Evolutionary conservation across 2,888 invertebrate species (phyloP).

Genomic region (Aphrophora alni): DNA sequence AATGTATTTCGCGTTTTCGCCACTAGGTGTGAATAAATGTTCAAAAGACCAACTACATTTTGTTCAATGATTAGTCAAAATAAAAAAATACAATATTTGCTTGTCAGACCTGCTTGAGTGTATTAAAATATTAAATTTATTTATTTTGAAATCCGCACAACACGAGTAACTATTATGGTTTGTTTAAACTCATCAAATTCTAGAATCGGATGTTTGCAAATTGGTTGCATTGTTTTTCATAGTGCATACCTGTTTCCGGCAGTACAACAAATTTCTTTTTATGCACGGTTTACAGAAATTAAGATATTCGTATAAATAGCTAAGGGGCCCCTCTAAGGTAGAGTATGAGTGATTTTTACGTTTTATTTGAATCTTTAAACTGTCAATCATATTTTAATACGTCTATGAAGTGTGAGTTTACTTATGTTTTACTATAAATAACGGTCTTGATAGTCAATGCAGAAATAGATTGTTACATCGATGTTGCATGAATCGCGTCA

Average conservation of each 20-base stretch:
- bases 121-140: neutral
- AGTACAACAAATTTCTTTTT: slow-evolving; percentile 55
- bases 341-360: slow-evolving; percentile 40
- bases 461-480: slow-evolving; percentile 49
- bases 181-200: neutral
- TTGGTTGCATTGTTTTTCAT: slow-evolving; percentile 42
- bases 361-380: slow-evolving; percentile 27
- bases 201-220: slow-evolving; percentile 31
- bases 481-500: slow-evolving; percentile 55
- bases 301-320: slow-evolving; percentile 54
- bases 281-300: slow-evolving; percentile 54
- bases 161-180: neutral
- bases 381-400: neutral
- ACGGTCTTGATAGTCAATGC: slow-evolving; percentile 33
- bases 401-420: neutral
- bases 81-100: neutral
- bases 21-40: slow-evolving; percentile 36
- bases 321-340: slow-evolving; percentile 53
- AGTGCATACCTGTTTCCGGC: slow-evolving; percentile 53
- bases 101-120: neutral
- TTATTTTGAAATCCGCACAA: neutral
- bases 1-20: slow-evolving; percentile 40
- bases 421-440: neutral
- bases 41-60: slow-evolving; percentile 9
- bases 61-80: neutral